phyloP scores from a whole-genome alignment of 2,113 vertebrate genomes.

The Lanius collurio region DNA sequence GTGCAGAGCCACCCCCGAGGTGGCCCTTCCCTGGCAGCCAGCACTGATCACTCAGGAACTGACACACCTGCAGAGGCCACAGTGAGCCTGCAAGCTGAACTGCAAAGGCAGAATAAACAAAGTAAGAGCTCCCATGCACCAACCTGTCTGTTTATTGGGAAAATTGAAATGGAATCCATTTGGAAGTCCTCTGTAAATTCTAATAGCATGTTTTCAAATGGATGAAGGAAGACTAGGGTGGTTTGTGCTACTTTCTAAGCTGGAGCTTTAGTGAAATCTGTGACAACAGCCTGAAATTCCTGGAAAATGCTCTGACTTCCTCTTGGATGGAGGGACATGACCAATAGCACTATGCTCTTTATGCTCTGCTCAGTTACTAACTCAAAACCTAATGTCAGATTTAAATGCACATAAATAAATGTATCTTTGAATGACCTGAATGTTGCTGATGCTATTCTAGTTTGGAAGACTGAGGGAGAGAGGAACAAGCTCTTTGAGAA shows the following conservation, averaged over 20 bases:
- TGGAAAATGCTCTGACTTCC: neutral
- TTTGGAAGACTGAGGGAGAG: neutral
- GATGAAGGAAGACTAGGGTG: constrained; percentile 8
- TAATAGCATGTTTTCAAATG: constrained; percentile 20
- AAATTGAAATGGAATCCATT: constrained; percentile 7
- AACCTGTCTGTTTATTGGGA: neutral
- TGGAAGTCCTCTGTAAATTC: constrained; percentile 55
- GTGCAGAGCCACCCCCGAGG: constrained; percentile 17
- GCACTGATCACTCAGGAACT: constrained; percentile 75
- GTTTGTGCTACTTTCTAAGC: constrained; percentile 40
- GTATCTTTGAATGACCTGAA: neutral
- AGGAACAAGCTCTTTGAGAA: neutral
- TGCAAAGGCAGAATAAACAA: neutral
- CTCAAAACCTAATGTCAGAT: neutral
- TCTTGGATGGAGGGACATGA: neutral
- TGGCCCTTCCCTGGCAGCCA: constrained; percentile 60
- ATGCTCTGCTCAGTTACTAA: neutral
- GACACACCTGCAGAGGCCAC: constrained; percentile 56
- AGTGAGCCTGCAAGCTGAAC: neutral
- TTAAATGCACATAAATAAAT: neutral
- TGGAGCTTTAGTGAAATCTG: constrained; percentile 44
- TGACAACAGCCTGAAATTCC: neutral
- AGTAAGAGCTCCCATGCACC: neutral
- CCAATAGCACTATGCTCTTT: neutral
- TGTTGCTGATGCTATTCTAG: neutral